These are phyloP conservation scores for Steromphala cineraria DNA, from an alignment of 2,888 invertebrate genomes.

Conservation along the genomic window DNA sequence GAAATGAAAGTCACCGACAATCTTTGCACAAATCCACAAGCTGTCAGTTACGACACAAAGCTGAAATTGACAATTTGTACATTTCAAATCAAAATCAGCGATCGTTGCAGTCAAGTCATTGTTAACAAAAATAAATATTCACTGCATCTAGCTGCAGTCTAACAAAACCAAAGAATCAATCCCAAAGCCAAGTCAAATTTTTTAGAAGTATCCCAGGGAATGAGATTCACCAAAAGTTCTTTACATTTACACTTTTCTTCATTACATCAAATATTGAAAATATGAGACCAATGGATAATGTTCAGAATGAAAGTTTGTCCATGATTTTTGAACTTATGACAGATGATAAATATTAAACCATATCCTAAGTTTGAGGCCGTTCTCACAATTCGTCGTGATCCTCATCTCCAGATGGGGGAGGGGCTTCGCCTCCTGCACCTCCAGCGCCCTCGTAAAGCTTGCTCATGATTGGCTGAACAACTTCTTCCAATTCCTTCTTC, in stretches of 20 bases:
- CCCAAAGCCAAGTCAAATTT: no score
- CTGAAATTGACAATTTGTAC: no score
- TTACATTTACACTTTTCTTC: no score
- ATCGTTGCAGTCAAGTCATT: no score
- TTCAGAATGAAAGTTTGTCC: background rate
- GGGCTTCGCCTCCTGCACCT: constrained; percentile 78
- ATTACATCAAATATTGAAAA: no score
- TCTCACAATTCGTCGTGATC: constrained; percentile 80
- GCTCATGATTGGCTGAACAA: constrained; percentile 96
- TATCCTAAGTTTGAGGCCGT: background rate
- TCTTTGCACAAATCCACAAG: background rate
- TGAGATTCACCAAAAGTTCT: no score
- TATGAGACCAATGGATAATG: no score
- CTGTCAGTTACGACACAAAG: background rate
- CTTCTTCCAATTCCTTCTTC: constrained; percentile 94
- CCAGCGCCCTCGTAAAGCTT: constrained; percentile 94
- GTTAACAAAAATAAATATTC: no score
- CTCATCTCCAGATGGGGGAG: constrained; percentile 79
- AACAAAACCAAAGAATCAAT: no score
- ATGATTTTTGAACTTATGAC: background rate
- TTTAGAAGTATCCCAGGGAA: no score
- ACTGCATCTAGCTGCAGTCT: no score
- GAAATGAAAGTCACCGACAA: background rate
- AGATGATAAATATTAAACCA: background rate
- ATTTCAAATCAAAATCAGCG: no score